Evolutionary conservation across 2,797 vertebrate genomes (phyloP).

Genomic region (Malacoctenus gilli): DNA sequence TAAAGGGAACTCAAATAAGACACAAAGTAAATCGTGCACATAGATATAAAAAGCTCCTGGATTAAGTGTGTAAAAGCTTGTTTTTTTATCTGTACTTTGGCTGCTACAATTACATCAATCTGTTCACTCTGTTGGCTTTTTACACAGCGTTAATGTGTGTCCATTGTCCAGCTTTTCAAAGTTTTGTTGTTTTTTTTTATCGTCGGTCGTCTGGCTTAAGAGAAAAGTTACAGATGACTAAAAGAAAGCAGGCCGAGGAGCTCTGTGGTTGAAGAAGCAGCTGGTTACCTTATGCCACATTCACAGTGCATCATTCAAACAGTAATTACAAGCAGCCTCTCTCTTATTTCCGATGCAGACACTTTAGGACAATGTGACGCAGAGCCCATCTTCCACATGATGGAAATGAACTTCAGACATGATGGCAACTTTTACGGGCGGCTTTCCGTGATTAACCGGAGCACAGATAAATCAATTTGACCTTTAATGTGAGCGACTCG

Average conservation of each 20-base stretch:
- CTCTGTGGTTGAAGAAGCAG: neutral
- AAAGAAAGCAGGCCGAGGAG: too few species aligned
- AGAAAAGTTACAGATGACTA: neutral
- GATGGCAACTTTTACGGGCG: neutral
- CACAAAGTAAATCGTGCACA: too few species aligned
- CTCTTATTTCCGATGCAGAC: neutral
- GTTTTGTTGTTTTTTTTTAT: neutral
- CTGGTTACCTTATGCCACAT: neutral
- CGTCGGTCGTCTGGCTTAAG: neutral
- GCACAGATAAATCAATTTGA: neutral
- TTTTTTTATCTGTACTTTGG: too few species aligned
- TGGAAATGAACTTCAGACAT: neutral
- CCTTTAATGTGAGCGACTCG: neutral
- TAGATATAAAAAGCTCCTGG: too few species aligned
- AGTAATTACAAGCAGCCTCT: too few species aligned
- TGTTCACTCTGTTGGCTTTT: neutral
- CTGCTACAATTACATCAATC: neutral
- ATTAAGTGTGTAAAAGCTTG: too few species aligned
- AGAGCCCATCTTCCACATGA: neutral
- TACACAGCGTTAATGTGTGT: constrained; percentile 6
- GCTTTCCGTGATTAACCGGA: too few species aligned
- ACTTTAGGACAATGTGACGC: neutral
- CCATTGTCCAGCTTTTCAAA: neutral
- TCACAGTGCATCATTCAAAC: neutral
- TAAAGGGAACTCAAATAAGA: neutral